Evolutionary conservation across 2,797 vertebrate species (phyloP), one percentile per base, ranked within the genome.

Genomic region (Diceros bicornis): DNA sequence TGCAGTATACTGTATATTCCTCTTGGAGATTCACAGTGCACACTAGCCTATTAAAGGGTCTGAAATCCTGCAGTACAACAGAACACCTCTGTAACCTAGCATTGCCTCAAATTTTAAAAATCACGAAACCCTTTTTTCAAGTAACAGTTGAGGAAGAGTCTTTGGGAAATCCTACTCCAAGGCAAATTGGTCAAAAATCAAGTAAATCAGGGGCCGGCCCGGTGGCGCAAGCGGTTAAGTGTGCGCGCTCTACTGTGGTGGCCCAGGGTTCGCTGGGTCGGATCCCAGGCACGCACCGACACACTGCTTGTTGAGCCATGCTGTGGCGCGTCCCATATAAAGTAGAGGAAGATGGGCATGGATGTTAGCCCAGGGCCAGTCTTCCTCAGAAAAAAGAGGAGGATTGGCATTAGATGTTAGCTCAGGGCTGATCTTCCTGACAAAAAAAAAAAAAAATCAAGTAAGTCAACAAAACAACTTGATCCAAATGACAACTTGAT

Each of bases 391-490:
- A 37, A 37, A 37, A 37, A n/a, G 37, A 37, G 37, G 37, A 37
- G 37, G 37, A 37, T 37, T 37, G 37, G 37, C 37, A 37, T 37
- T 41, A 41, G 41, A 41, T 41, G 41, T 41, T 41, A 41, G 41
- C 41, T 41, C 41, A 41, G 41, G 41, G 41, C 41, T 41, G 41
- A 41, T 41, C 41, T 41, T 41, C 41, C 41, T 41, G 4, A 41
- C 41, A 41, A 41, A 41, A 41, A 41, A 41, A 41, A 37, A 41
- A 41, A 93, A 92, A 92, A 52, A 68, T 89, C 55, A 69, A 34
- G 18, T 52, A 55, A 52, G 68, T 88, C 66, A 85, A 93, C 66
- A 85, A 93, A 77, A 96, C 23, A 89, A 57, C 9, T 50, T 94
- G 57, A 86, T 90, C 77, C 34, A 50, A 66, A 77, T 34, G 23